Evolutionary conservation across 2,113 vertebrate genomes (phyloP), one percentile per base, ranked within the genome.

Genomic region (Leptosomus discolor): DNA sequence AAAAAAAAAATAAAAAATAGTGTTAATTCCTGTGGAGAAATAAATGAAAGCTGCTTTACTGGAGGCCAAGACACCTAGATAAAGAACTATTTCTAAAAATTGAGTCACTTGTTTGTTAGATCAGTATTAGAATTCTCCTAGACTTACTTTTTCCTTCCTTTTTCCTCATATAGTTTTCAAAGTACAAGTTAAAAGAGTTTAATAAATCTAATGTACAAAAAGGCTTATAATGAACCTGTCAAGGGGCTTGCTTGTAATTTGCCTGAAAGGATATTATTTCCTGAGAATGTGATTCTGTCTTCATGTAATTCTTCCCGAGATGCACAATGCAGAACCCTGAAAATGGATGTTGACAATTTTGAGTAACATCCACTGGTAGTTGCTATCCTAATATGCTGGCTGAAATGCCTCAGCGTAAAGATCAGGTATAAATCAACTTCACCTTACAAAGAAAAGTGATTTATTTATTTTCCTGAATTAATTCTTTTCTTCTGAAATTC

Each of bases 161-260:
- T 90, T 89, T 92, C 71, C 65, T 91, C 63, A 60, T 74, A 39
- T 57, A 90, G 91, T 90, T 96, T 94, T 94, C 70, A 89, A 74
- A 94, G 76, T 78, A 70, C 77, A 71, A 74, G 60, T 93, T 93
- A 88, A 92, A 96, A 57, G 69, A 83, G 45, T 92, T 94, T 96
- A 95, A 97, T 96, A 96, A 96, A 96, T 94, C 79, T 46, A 48
- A 91, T 70, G 53, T 64, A 94, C 69, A 94, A 91, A 97, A 89
- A 92, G 26, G 8, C 58, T 91, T 97, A 91, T 93, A 95, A 94
- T 94, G 83, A 95, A 94, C 76, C 80, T 96, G 94, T 95, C 94
- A 96, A 48, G 69, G 34, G 45, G 29, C 85, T 95, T 94, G 70
- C 87, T 94, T 91, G 79, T 60, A 95, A 94, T 96, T 96, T 96